Base-by-base conservation (phyloP, 2,888 invertebrate species). In the Stenotaenia linearis region DNA sequence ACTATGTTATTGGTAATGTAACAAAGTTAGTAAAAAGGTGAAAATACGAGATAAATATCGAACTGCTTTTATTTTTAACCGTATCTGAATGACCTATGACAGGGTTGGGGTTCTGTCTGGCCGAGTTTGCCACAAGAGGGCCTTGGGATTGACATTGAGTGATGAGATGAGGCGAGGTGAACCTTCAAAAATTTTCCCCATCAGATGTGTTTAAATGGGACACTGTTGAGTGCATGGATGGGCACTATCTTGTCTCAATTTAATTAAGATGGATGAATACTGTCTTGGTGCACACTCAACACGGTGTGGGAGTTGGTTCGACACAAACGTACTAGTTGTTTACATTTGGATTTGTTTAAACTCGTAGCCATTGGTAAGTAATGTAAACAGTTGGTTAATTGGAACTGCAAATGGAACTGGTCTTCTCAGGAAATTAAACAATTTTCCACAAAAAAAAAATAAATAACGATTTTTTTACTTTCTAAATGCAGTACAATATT, bases 151-250 rank as follows among this genome's bases (percentile, higher is more conserved):
- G 69, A 69, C 69, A 69, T 69, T 69, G 69, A 69, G 69, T 69
- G 69, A 69, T 69, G 69, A 69, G 69, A 69, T 69, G 69, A 69
- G 69, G 69, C 25, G 69, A 28, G 28, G 69, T 69, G 69, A 25
- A 69, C 69, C 69, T 69, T 69, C 69, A 69, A 69, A 69, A 69
- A 69, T 25, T 69, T 69, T n/a, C 28, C 25, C 69, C 69, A 69
- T 69, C 69, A 69, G 69, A 69, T 69, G 69, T 69, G 69, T 69
- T 69, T 69, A 69, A 69, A 69, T 69, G 69, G 69, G 69, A 69
- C 69, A 69, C 69, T 69, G 69, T 69, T 69, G 69, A 69, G 69
- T 69, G 69, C 69, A 69, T 69, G 69, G 69, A 69, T 69, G 69
- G 69, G 69, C 69, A 69, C 69, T 69, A 69, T 69, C 69, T 69